A percentile compares a stretch with the other conserved stretches of the same genome.
phyloP scores from a whole-genome alignment of 2,797 vertebrate species.

The Huso huso region DNA sequence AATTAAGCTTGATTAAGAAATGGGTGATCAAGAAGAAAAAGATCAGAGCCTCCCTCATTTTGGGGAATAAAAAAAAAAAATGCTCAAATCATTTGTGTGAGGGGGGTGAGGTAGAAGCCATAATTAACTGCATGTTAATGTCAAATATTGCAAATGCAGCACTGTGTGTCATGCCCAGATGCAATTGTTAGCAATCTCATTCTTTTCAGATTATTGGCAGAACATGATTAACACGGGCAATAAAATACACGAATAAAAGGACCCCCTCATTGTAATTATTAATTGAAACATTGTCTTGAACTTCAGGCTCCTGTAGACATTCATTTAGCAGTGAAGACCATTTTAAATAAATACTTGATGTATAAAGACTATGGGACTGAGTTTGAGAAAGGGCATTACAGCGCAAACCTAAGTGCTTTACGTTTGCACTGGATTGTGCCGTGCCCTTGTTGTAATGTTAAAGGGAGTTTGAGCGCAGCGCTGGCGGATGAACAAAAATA shows the following conservation, averaged over 20 bases:
- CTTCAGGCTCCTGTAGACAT: not conserved
- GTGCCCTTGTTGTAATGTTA: too few species aligned
- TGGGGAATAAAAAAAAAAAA: not conserved
- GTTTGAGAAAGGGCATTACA: too few species aligned
- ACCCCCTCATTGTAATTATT: not conserved
- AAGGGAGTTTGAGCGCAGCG: too few species aligned
- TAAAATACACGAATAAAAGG: not conserved
- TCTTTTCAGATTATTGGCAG: constrained; percentile 1
- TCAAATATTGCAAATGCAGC: not conserved
- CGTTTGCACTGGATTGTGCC: too few species aligned
- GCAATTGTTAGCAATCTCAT: constrained; percentile 2
- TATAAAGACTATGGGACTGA: not conserved
- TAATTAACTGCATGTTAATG: not conserved
- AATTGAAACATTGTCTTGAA: not conserved
- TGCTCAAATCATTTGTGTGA: not conserved
- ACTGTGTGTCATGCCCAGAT: not conserved
- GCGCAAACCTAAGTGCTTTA: too few species aligned
- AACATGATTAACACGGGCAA: constrained; percentile 1
- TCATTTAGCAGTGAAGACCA: not conserved
- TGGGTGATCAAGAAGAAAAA: constrained; percentile 7
- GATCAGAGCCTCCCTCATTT: not conserved
- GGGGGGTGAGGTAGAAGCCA: not conserved
- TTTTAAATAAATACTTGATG: not conserved
- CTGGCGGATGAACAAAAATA: too few species aligned
- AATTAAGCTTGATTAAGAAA: constrained; percentile 15